Conservation (phyloP, 2,888 invertebrate genomes). For the Aphidoletes aphidimyza region DNA sequence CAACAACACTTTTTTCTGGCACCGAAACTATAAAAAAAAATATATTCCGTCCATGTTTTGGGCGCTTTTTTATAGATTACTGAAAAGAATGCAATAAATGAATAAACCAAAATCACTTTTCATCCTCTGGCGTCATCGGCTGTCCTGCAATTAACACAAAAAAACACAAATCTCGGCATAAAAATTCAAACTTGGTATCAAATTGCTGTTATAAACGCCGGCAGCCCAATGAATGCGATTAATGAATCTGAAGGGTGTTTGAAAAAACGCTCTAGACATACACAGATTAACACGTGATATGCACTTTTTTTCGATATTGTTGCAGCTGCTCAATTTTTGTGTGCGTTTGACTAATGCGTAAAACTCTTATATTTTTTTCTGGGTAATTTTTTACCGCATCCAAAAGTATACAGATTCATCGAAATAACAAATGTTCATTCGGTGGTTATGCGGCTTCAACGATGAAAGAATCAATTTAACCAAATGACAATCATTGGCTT, state of each 20-base stretch:
- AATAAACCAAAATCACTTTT: background rate
- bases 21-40: background rate
- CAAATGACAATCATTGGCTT: background rate
- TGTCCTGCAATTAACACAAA: background rate
- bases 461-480: slow-evolving; percentile 6
- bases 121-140: background rate
- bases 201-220: too few species aligned
- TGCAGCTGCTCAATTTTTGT: slow-evolving; percentile 33
- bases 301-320: background rate
- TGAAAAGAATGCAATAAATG: slow-evolving; percentile 12
- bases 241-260: background rate
- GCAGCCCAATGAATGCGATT: background rate
- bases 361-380: background rate
- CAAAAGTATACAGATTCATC: background rate
- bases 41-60: background rate
- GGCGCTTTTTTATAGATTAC: background rate
- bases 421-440: slow-evolving; percentile 33
- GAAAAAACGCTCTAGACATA: background rate
- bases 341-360: background rate
- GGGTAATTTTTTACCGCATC: background rate
- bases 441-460: background rate
- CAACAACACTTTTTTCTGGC: background rate
- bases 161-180: background rate
- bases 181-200: too few species aligned
- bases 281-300: background rate